Base-by-base conservation (phyloP, 2,113 vertebrate genomes). In the Eupsittula cactorum region DNA sequence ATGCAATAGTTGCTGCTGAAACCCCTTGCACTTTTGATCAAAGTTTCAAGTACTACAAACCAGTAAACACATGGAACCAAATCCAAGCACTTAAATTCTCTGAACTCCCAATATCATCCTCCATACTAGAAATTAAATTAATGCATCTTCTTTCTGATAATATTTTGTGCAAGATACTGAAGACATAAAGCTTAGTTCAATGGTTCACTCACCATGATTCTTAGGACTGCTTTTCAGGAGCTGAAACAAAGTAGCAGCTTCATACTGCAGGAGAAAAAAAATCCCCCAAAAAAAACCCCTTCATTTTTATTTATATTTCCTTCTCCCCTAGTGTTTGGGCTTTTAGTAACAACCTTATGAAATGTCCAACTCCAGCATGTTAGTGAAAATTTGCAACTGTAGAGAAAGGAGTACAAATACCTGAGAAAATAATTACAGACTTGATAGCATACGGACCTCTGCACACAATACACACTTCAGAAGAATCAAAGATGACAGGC, bases 1-100 rank as follows among this genome's bases (percentile, higher is more conserved):
- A 35, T 24, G 57, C 57, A 15, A 23, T 1, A 3, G 5, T 3
- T 44, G 7, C 5, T 13, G 3, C 1, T 18, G 9, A 42, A 74
- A 29, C 4, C 18, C 12, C 16, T 18, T 52, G 23, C 21, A 5
- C 0, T 41, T 41, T 46, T 25, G 7, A 31, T 13, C 8, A 20
- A 57, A 69, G 20, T 59, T 59, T 59, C 21, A 35, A 24, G 33
- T 24, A 75, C 10, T n/a, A 55, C 21, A 80, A 85, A 47, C 8
- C 14, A 52, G 42, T 59, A 71, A 74, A 47, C 7, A 82, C 47
- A 74, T 2, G 2, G 9, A 47, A 78, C 49, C 15, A 69, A 78
- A 78, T 41, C 42, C 17, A 74, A 78, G 47, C 11, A 52, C 14
- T 42, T 77, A 37, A 37, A 47, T 53, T 68, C 10, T 52, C 21